Evolutionary conservation across 2,113 vertebrate species (phyloP), one percentile per base, ranked within the genome.

Genomic region (Triplophysa siluroides): DNA sequence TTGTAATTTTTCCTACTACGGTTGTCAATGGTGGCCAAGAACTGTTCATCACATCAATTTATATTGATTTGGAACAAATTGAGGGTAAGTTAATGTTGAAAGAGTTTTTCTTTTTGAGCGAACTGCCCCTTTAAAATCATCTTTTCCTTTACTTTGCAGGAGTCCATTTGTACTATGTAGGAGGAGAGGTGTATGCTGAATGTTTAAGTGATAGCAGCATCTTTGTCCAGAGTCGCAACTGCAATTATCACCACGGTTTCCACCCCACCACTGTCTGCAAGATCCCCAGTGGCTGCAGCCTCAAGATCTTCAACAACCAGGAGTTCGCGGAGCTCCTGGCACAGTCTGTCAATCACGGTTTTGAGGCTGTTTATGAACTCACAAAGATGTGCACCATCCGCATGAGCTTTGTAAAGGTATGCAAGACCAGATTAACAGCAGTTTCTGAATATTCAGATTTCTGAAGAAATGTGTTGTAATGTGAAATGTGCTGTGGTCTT

Each of bases 371-470:
- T 73, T 99, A 99, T 10, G 98, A 99, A 91, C 97, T 99, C 83
- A 99, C 98, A 1, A 99, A 99, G 90, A 99, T 99, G 98, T 99
- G 98, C 78, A 99, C 97, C 79, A 98, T 99, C 23, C 96, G 98
- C 69, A 99, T 99, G 98, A 99, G 98, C 88, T 99, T 99, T 62
- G 98, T 99, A 41, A 99, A 99, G 95, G 98, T 98, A 81, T 63
- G 62, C 0, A 26, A 11, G 1, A 72, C 7, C 14, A 18, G 16
- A 60, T n/a, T 11, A n/a, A 13, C 9, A 6, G 19, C 41, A 13
- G 38, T 50, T 13, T 66, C 19, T 61, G 14, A 16, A 54, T 18
- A 54, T 54, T 54, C 3, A 7, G 18, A 54, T 54, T 38, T 38
- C 33, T 16, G 50, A 14, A 54, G 14, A 54, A 54, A 54, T 5